These are phyloP conservation scores for Drosophila koepferae DNA, from an alignment of 2,888 invertebrate species.

Conservation along the genomic window DNA sequence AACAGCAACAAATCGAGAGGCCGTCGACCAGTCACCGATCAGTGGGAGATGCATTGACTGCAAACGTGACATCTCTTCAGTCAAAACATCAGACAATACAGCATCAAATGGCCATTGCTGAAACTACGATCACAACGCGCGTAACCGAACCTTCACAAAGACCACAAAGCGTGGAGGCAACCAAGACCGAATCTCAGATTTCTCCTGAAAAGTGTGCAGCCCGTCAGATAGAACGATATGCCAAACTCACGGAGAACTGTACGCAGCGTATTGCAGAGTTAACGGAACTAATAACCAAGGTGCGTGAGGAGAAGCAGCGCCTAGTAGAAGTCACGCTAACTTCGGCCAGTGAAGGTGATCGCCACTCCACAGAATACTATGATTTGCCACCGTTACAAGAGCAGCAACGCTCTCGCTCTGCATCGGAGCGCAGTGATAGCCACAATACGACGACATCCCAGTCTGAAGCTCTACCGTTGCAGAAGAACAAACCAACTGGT, in stretches of 20 bases:
- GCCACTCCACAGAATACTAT: slow-evolving; percentile 84
- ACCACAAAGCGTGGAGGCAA: not conserved
- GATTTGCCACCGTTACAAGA: slow-evolving; percentile 75
- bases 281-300: slow-evolving; percentile 86
- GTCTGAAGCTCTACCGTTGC: slow-evolving; percentile 66
- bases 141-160: not conserved
- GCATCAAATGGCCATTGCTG: not conserved
- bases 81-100: not conserved
- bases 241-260: slow-evolving; percentile 86
- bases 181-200: not conserved
- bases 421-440: slow-evolving; percentile 59
- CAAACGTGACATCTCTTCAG: not conserved
- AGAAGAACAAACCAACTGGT: slow-evolving; percentile 80
- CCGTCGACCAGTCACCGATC: slow-evolving; percentile 1
- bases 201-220: slow-evolving; percentile 19
- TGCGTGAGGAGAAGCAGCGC: slow-evolving; percentile 87
- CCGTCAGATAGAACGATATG: slow-evolving; percentile 84
- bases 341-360: slow-evolving; percentile 82
- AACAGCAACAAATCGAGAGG: slow-evolving; percentile 11
- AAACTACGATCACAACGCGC: not conserved
- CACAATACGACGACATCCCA: slow-evolving; percentile 39
- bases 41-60: not conserved
- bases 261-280: slow-evolving; percentile 87
- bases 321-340: slow-evolving; percentile 85
- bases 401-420: slow-evolving; percentile 43